A percentile compares a stretch with the other conserved stretches of the same genome.
phyloP scores from a whole-genome alignment of 2,113 vertebrate species.

The Spizaetus ornatus region DNA sequence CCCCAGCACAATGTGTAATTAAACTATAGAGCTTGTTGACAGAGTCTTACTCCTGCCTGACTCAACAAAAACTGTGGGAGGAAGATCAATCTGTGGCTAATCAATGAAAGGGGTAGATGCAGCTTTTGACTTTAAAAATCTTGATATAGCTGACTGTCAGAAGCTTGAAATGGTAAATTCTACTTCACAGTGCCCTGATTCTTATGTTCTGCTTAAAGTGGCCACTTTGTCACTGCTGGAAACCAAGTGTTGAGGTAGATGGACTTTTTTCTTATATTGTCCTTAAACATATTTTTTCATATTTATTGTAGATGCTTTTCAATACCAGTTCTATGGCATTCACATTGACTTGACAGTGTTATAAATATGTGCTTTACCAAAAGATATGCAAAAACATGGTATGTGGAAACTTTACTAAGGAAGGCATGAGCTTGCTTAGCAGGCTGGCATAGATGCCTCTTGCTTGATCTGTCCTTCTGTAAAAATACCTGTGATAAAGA shows the following conservation, averaged over 20 bases:
- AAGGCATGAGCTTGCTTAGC: background rate
- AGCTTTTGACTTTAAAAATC: background rate
- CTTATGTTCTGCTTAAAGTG: background rate
- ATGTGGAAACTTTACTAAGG: background rate
- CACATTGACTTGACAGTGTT: background rate
- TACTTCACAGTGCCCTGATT: background rate
- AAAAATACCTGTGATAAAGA: background rate
- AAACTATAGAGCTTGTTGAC: background rate
- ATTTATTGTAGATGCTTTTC: background rate
- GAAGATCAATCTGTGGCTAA: background rate
- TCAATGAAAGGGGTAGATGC: background rate
- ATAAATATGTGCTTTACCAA: background rate
- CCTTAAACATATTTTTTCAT: background rate
- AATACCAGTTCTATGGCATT: background rate
- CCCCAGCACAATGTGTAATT: background rate
- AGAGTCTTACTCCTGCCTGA: background rate
- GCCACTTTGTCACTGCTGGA: background rate
- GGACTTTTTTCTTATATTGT: background rate
- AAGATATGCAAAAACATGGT: background rate
- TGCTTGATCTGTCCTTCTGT: background rate
- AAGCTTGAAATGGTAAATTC: background rate
- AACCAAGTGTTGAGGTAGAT: background rate
- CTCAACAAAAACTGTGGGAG: background rate
- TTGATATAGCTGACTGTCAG: background rate
- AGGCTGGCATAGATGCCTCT: background rate